A percentile compares a stretch with the other conserved stretches of the same genome.
Evolutionary conservation across 2,888 invertebrate genomes (phyloP).

Genomic region (Rotaria socialis): DNA sequence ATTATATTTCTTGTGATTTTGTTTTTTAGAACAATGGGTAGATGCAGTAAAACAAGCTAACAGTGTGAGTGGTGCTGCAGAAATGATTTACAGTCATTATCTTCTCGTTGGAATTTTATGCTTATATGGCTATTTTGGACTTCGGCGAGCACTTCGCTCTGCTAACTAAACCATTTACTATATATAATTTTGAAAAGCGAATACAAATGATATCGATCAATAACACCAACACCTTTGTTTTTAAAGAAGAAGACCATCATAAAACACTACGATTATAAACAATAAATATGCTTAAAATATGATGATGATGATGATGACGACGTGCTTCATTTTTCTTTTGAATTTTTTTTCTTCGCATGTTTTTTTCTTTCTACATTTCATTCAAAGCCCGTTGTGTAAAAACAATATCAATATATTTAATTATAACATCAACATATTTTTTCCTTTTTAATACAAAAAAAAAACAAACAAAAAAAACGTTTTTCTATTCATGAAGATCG

Average conservation of each 20-base stretch:
- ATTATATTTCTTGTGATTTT: neutral
- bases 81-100: neutral
- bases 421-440: neutral
- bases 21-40: neutral
- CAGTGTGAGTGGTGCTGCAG: neutral
- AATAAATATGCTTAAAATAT: neutral
- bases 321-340: neutral
- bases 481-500: too few species aligned
- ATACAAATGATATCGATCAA: slow-evolving; percentile 26
- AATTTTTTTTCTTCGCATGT: neutral
- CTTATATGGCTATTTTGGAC: neutral
- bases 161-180: neutral
- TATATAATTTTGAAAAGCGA: neutral
- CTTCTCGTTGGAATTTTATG: neutral
- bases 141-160: neutral
- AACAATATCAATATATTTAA: neutral
- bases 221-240: neutral
- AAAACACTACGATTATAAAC: neutral
- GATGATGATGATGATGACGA: neutral
- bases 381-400: slow-evolving; percentile 1
- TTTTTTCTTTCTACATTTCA: neutral
- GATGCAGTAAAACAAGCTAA: neutral
- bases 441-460: neutral
- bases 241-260: neutral
- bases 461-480: too few species aligned